A percentile compares a stretch with the other conserved stretches of the same genome.
These are phyloP conservation scores for Agrochola lota DNA, from an alignment of 2,888 invertebrate genomes.

Conservation along the genomic window DNA sequence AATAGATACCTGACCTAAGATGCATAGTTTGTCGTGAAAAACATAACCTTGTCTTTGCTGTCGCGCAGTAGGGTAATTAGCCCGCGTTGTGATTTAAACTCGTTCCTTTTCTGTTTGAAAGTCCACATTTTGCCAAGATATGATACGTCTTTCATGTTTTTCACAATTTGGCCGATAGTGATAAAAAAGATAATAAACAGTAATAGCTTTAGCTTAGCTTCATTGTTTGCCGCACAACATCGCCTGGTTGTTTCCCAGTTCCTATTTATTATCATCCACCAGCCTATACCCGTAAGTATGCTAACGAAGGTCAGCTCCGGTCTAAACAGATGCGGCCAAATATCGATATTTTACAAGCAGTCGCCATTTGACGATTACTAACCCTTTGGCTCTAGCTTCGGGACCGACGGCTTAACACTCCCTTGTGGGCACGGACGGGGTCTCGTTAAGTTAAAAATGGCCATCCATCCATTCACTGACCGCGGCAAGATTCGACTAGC, in stretches of 20 bases:
- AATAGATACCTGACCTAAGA: too few relatives aligned
- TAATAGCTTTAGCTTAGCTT: too few relatives aligned
- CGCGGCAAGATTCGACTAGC: constrained; percentile 19
- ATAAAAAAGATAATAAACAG: too few relatives aligned
- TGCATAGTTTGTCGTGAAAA: too few relatives aligned
- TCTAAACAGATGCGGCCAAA: constrained; percentile 15
- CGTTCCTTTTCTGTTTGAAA: not conserved
- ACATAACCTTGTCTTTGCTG: too few relatives aligned
- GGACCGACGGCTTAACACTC: constrained; percentile 21
- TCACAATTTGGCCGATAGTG: too few relatives aligned
- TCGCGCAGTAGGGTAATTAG: not conserved
- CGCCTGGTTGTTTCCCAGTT: not conserved
- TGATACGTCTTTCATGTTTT: not conserved
- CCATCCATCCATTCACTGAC: constrained; percentile 24
- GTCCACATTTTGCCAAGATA: not conserved
- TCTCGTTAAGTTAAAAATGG: constrained; percentile 38
- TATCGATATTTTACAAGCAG: constrained; percentile 38
- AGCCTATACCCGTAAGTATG: not conserved
- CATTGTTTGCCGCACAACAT: not conserved
- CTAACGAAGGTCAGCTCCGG: not conserved
- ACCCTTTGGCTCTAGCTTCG: constrained; percentile 12
- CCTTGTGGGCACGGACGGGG: constrained; percentile 29
- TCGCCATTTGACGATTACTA: constrained; percentile 7
- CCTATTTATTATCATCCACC: not conserved
- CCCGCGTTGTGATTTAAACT: not conserved